Evolutionary conservation across 2,797 vertebrate genomes (phyloP).

Genomic region (Potorous gilbertii): DNA sequence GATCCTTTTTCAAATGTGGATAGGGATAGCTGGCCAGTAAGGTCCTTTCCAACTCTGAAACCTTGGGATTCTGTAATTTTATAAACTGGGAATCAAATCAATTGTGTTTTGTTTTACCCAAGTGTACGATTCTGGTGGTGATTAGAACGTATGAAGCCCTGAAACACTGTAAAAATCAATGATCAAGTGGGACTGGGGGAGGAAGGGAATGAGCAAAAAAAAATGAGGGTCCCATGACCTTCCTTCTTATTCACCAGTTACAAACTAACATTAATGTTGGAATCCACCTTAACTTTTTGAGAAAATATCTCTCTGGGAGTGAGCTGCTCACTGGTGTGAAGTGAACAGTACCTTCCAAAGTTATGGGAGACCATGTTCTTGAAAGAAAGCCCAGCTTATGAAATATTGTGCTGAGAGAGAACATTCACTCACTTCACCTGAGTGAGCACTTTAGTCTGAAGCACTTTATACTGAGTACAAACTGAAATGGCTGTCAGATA

Average conservation of each 20-base stretch:
- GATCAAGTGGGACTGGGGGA: background rate
- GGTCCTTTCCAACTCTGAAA: background rate
- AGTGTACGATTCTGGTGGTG: constrained; percentile 62
- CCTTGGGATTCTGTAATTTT: constrained; percentile 45
- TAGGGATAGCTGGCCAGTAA: background rate
- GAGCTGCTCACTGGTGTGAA: constrained; percentile 77
- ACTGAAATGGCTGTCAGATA: constrained; percentile 80
- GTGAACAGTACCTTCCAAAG: constrained; percentile 75
- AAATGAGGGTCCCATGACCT: background rate
- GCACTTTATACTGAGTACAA: constrained; percentile 75
- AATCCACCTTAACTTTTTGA: constrained; percentile 67
- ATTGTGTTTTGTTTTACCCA: constrained; percentile 76
- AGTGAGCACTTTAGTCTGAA: constrained; percentile 41
- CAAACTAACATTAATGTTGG: constrained; percentile 69
- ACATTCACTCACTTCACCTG: constrained; percentile 82
- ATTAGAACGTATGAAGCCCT: constrained; percentile 47
- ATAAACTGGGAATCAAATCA: constrained; percentile 63
- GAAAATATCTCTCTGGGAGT: constrained; percentile 72
- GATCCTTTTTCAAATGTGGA: background rate
- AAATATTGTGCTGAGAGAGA: constrained; percentile 71
- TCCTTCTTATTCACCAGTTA: constrained; percentile 6
- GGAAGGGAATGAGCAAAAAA: background rate
- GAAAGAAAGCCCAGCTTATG: constrained; percentile 74
- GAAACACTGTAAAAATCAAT: constrained; percentile 26
- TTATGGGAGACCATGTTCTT: constrained; percentile 68